Base-by-base conservation (phyloP, 2,113 vertebrate species). In the Progne subis region DNA sequence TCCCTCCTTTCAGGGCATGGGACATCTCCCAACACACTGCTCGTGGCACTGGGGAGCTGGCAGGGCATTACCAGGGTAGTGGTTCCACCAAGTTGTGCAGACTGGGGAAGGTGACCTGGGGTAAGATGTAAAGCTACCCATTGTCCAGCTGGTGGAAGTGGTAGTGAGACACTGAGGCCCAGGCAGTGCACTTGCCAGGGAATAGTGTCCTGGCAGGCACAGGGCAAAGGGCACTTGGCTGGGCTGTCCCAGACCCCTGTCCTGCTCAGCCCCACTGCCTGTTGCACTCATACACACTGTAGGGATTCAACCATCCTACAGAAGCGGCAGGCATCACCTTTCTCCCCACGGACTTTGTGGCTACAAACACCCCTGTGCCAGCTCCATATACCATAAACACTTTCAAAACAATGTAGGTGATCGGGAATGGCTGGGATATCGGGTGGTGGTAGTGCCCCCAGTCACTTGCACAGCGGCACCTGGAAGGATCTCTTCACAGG, bases 51-150 rank as follows among this genome's bases (percentile, higher is more conserved):
- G 3, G 24, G 24, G 31, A 26, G 6, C 39, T 34, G 13, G 6
- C 0, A 1, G 26, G 46, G 18, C 34, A 61, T 57, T 93, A 99
- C 98, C 98, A 1, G 98, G 98, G 90, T 99, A 99, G 95, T 98
- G 98, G 24, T 99, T 99, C 97, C 86, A 99, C 98, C 71, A 99
- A 96, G 49, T 97, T 96, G 3, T 97, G 97, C 64, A 99, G 97
- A 5, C 98, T 98, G 60, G 98, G 95, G 92, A 99, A 99, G 55
- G 98, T 98, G 91, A 98, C 96, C 11, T 97, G 32, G 1, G 98
- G 98, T 0, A 98, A 98, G 88, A 99, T 98, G 96, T 98, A 99
- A 61, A 99, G 78, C 98, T 98, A 99, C 82, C 98, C 97, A 1
- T 99, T 99, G 14, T 97, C 97, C 52, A 99, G 95, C 39, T 59